Evolutionary conservation across 2,797 vertebrate genomes (phyloP).

Genomic region (Rhinophrynus dorsalis): DNA sequence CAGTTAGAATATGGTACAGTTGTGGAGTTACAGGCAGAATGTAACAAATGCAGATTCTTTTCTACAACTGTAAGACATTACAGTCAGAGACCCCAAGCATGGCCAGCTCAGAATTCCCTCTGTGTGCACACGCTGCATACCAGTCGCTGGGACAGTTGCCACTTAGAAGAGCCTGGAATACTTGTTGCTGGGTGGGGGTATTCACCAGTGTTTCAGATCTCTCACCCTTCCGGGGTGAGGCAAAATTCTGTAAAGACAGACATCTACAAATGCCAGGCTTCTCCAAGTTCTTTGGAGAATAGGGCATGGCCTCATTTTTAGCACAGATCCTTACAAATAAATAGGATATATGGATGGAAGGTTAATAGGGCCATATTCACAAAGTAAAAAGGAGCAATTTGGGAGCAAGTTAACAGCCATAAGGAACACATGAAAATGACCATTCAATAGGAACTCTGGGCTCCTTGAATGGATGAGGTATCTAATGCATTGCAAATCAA

Average conservation of each 20-base stretch:
- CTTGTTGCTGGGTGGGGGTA: not conserved
- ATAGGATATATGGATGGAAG: not conserved
- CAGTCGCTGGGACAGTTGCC: constrained; percentile 27
- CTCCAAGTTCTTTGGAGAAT: not conserved
- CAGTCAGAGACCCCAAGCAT: constrained; percentile 2
- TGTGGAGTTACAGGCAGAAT: too few relatives aligned
- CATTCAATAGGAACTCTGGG: too few relatives aligned
- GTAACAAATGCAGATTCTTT: too few relatives aligned
- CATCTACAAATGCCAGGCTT: not conserved
- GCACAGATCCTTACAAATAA: not conserved
- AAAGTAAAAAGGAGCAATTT: too few relatives aligned
- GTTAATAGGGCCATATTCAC: too few relatives aligned
- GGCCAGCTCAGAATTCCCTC: constrained; percentile 4
- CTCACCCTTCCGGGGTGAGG: constrained; percentile 25
- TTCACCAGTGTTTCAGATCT: constrained; percentile 11
- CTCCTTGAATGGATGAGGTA: too few relatives aligned
- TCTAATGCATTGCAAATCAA: too few relatives aligned
- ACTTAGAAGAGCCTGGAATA: constrained; percentile 8
- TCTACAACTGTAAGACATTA: constrained; percentile 24
- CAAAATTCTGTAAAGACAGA: constrained; percentile 11
- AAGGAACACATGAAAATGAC: too few relatives aligned
- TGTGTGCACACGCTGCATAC: not conserved
- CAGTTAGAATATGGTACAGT: too few relatives aligned
- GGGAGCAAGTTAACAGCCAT: too few relatives aligned
- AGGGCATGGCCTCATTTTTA: not conserved